phyloP scores from a whole-genome alignment of 2,797 vertebrate species.

The Sylvia borin region DNA sequence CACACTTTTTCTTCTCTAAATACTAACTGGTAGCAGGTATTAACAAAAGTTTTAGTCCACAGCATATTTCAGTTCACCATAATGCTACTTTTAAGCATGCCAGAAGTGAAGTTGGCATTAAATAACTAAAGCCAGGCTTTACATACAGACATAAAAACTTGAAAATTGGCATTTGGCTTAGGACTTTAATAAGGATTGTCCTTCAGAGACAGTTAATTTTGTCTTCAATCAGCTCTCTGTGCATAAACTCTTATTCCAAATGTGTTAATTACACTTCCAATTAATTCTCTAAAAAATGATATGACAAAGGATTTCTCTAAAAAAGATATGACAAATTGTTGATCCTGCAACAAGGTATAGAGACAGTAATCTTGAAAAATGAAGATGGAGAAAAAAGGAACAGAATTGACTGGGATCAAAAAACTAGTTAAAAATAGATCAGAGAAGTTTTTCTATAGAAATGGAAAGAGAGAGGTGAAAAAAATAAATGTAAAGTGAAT shows the following conservation, averaged over 20 bases:
- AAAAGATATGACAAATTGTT: background rate
- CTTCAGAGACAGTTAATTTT: background rate
- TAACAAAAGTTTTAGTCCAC: background rate
- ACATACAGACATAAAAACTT: background rate
- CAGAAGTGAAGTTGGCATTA: background rate
- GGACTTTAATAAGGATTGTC: background rate
- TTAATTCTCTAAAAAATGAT: background rate
- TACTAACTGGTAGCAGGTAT: background rate
- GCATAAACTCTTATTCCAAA: background rate
- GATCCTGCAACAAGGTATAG: background rate
- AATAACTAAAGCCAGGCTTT: background rate
- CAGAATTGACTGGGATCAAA: background rate
- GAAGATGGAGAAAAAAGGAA: background rate
- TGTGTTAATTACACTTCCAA: background rate
- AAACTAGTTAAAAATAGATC: background rate
- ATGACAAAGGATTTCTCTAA: background rate
- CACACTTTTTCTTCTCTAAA: background rate
- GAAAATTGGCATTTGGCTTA: background rate
- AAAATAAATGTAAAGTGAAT: background rate
- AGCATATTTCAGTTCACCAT: background rate
- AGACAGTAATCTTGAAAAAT: background rate
- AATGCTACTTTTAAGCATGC: background rate
- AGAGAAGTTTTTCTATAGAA: background rate
- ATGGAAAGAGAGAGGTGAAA: background rate
- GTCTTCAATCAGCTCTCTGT: background rate